Evolutionary conservation across 1,140 invertebrate genomes (phyloP).

Genomic region (Phenacoccus solenopsis): DNA sequence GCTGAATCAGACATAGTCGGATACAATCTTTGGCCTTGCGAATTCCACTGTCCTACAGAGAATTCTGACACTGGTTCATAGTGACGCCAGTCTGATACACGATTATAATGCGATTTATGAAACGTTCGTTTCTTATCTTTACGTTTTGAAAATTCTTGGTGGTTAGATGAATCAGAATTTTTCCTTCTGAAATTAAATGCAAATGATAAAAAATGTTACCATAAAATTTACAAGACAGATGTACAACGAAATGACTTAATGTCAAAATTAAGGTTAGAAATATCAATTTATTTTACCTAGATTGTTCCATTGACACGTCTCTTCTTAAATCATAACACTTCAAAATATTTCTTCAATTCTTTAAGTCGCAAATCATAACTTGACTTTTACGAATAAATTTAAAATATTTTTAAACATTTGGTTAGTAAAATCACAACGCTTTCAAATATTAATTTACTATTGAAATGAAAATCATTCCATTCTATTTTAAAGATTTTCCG

Average conservation of each 20-base stretch:
- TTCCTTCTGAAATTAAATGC: neutral
- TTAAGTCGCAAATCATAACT: too few species aligned
- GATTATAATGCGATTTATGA: neutral
- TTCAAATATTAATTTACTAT: too few species aligned
- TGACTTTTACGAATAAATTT: too few species aligned
- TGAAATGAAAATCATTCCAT: too few species aligned
- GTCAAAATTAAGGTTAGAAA: neutral
- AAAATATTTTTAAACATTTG: too few species aligned
- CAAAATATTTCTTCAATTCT: too few species aligned
- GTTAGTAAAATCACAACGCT: too few species aligned
- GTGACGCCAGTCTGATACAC: neutral
- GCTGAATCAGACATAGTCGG: constrained; percentile 38
- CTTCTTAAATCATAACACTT: too few species aligned
- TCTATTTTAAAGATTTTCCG: too few species aligned
- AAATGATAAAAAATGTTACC: neutral
- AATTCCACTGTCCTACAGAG: constrained; percentile 18
- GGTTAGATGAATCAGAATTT: neutral
- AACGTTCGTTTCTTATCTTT: neutral
- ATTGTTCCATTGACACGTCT: neutral
- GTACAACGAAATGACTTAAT: neutral
- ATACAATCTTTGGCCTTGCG: constrained; percentile 35
- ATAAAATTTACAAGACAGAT: neutral
- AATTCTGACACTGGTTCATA: constrained; percentile 20
- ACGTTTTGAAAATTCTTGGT: neutral
- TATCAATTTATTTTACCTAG: neutral